Base-by-base conservation (phyloP, 2,888 invertebrate genomes). In the Tuta absoluta region DNA sequence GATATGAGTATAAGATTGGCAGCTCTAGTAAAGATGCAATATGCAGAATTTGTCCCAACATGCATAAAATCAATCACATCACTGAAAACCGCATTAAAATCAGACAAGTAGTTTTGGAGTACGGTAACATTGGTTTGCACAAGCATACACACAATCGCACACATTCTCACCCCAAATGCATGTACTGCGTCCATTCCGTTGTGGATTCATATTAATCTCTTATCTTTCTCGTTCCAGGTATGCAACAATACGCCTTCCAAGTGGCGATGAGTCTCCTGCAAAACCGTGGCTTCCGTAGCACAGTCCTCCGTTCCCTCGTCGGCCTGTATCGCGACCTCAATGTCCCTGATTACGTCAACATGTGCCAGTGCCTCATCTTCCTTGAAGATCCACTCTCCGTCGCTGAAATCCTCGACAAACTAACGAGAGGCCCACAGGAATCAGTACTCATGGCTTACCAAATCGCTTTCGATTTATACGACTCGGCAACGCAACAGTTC, bases 401-500 rank as follows among this genome's bases (percentile, higher is more conserved):
- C 0, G 98, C 98, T 17, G 96, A 98, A 85, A 95, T 99, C 67
- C 92, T 99, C 8, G 98, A 98, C 78, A 97, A 96, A 86, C 91
- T 99, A 0, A 96, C 97, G 24, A 94, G 95, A 81, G 96, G 96
- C 2, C 91, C 93, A 0, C 91, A 93, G 87, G 96, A 97, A 69
- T 95, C 95, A 69, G 95, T 96, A 66, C 91, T 99, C 49, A 99
- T 99, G 97, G 98, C 98, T 0, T 99, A 98, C 88, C 99, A 99
- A 91, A 98, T 99, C 76, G 98, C 96, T 0, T 99, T 99, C 90
- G 99, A 99, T 93, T 93, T 99, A 73, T 99, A 99, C 82, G 99
- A 99, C 85, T 98, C 98, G 51, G 99, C 99, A 0, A 99, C 99
- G 1, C 99, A 99, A 87, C 98, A 99, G 83, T 99, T 99, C 85